Conservation (phyloP, 1,140 invertebrate species). For the Drosophila yakuba region DNA sequence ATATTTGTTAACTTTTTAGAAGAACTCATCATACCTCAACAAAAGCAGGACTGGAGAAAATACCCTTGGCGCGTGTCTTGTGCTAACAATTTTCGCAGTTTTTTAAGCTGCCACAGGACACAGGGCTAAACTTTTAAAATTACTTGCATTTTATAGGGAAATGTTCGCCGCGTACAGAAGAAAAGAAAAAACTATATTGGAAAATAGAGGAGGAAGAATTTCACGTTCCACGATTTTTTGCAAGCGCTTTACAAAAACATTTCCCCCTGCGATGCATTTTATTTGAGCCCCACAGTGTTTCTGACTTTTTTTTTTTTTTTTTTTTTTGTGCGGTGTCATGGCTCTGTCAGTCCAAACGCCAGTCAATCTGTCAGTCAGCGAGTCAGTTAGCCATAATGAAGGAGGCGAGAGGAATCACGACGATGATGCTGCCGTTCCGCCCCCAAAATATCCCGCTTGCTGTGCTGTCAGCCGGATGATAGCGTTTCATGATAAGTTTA, state of each 20-base stretch:
- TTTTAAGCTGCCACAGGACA: conserved; percentile 61
- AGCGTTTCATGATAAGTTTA: conserved; percentile 46
- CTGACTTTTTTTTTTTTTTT: conserved; percentile 27
- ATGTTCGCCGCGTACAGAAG: conserved; percentile 1
- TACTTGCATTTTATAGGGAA: conserved; percentile 71
- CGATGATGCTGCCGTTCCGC: conserved; percentile 35
- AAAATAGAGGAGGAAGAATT: conserved; percentile 39
- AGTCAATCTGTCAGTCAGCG: conserved; percentile 79
- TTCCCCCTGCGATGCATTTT: conserved; percentile 39
- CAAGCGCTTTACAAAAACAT: conserved; percentile 32
- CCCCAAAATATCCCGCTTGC: neutral
- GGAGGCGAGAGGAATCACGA: conserved; percentile 52
- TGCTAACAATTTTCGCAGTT: conserved; percentile 64
- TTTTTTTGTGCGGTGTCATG: conserved; percentile 63
- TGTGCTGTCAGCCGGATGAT: conserved; percentile 42
- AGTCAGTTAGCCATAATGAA: conserved; percentile 80
- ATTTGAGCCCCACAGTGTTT: conserved; percentile 20
- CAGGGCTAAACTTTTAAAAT: conserved; percentile 69
- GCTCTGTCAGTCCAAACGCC: conserved; percentile 68
- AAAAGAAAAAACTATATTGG: conserved; percentile 42
- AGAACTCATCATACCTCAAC: conserved; percentile 3
- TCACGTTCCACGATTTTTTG: conserved; percentile 21
- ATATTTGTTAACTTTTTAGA: neutral
- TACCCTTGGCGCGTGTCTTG: conserved; percentile 72
- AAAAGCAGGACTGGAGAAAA: conserved; percentile 11